phyloP scores from a whole-genome alignment of 2,888 invertebrate species.

The Galeopsomyia nigrocyanea region DNA sequence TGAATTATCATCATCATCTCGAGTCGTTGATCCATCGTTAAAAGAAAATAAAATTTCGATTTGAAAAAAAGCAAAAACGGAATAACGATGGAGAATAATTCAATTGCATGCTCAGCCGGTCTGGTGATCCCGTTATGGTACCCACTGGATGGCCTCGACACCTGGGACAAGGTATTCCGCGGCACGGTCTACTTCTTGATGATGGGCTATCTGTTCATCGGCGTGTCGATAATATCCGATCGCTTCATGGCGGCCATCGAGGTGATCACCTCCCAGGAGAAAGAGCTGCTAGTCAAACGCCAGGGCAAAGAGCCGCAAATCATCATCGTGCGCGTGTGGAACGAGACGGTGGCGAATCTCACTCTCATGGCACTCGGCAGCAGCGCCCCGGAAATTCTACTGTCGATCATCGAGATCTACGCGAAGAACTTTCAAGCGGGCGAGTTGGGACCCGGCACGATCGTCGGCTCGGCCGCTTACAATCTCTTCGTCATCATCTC shows the following conservation, averaged over 20 bases:
- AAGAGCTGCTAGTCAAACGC: conserved; percentile 91
- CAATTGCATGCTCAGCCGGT: conserved; percentile 80
- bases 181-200: conserved; percentile 91
- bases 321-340: conserved; percentile 97
- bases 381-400: conserved; percentile 97
- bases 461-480: conserved; percentile 98
- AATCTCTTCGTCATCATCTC: conserved; percentile 98
- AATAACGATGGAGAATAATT: conserved; percentile 61
- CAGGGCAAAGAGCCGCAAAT: conserved; percentile 90
- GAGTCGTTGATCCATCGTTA: neutral
- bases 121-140: conserved; percentile 90
- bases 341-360: conserved; percentile 98
- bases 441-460: conserved; percentile 97
- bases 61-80: conserved; percentile 38
- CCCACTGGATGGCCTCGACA: conserved; percentile 83
- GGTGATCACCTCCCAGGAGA: conserved; percentile 98
- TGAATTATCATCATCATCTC: neutral
- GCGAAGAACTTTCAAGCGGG: conserved; percentile 96
- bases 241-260: conserved; percentile 99
- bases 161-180: conserved; percentile 84
- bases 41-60: neutral
- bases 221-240: conserved; percentile 98
- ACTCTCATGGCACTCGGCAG: conserved; percentile 99
- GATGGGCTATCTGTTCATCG: conserved; percentile 96
- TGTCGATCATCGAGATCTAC: conserved; percentile 98